Base-by-base conservation (phyloP, 2,797 vertebrate genomes). In the Pogonophryne albipinna region DNA sequence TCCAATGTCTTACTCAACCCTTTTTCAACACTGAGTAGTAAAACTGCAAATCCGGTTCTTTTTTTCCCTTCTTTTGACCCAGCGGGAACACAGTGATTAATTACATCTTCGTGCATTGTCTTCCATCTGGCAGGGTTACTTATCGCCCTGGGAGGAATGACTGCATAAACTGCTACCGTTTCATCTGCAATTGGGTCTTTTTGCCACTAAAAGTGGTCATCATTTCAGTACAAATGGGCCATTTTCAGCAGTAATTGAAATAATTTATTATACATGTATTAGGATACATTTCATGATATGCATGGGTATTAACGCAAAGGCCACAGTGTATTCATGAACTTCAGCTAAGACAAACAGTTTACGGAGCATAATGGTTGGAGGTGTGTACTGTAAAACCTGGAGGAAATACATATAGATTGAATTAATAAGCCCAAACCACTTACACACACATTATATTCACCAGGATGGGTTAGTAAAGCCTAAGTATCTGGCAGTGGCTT, bases 61-160 rank as follows among this genome's bases (percentile, higher is more conserved):
- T 56, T 70, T 53, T 14, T 49, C 6, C 3, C 14, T 74, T 63
- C 78, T 84, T 84, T 80, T 83, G 76, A 89, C 84, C 89, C 78
- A 85, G 78, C n/a, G 61, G 82, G 86, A 88, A 88, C 87, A 78
- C 67, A 55, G 79, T 90, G 90, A 93, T 92, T 91, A 88, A 93
- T 92, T 89, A 87, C 81, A 85, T 92, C 85, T 85, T 65, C 14
- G 41, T 82, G 84, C 83, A 85, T 90, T 89, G 87, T 90, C 90
- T 91, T 89, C 85, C 88, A 90, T 93, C 86, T 91, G 89, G 81
- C 91, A 87, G 89, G 84, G 87, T 88, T 89, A 89, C 88, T 89
- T 85, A 87, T 93, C 83, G 90, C 82, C 87, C 64, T 72, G 68
- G 87, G 85, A 93, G 84, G 82, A 89, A 93, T 85, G 87, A 78